Base-by-base conservation (phyloP, 1,140 invertebrate species). In the Phortica variegata region DNA sequence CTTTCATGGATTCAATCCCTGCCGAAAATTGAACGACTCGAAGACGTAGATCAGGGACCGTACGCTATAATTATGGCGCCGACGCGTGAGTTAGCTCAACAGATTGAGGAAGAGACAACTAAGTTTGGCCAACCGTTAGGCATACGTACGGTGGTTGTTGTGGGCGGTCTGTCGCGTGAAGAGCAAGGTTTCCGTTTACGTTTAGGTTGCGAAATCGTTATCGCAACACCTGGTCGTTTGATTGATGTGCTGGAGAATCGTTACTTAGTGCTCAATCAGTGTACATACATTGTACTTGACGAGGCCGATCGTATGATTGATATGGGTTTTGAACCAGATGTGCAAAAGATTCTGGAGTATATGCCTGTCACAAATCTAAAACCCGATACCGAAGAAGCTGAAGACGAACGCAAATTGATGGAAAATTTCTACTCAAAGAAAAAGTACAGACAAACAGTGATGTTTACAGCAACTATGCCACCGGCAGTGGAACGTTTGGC, bases 401-500 rank as follows among this genome's bases (percentile, higher is more conserved):
- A 99, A 81, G 93, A 99, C 79, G 94, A 94, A 54, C 84, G 84
- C 50, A 87, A 88, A 58, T 79, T 99, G 31, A 82, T 97, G 72
- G 88, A 88, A 37, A 98, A 99, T 79, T 98, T 98, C 63, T 88
- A 95, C 68, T 91, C 92, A 0, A 98, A 97, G 72, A 93, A 98
- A 72, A 99, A 99, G 77, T 99, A 91, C 73, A 82, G 97, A 76
- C 95, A 97, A 88, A 99, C 97, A 70, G 97, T 99, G 52, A 99
- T 99, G 97, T 99, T 99, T 79, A 99, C 97, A 33, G 97, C 97
- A 13, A 99, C 97, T 61, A 99, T 99, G 97, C 95, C 95, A 6
- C 87, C 97, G 2, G 91, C 95, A 6, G 95, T 99, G 2, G 97
- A 99, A 79, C 82, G 97, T 58, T 79, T 99, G 38, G 97, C 97